phyloP scores from a whole-genome alignment of 2,797 vertebrate species.

The Leucoraja ocellata region DNA sequence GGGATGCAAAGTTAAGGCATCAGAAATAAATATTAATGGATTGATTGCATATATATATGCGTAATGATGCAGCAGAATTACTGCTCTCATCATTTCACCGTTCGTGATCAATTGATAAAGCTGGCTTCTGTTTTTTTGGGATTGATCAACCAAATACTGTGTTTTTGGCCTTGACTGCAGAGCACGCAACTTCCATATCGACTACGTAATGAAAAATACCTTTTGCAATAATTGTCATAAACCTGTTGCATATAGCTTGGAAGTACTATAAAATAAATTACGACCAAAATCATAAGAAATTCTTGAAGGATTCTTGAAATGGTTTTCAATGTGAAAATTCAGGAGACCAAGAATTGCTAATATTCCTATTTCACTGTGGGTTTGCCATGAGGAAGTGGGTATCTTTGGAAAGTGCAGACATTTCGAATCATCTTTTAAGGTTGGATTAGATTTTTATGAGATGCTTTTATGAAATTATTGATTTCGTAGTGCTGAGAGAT shows the following conservation, averaged over 20 bases:
- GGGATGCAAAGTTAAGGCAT: not conserved
- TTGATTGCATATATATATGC: not conserved
- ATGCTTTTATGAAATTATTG: too few species aligned
- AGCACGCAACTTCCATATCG: not conserved
- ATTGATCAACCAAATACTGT: constrained; percentile 5
- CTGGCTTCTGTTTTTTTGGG: not conserved
- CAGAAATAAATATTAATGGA: not conserved
- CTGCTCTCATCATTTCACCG: not conserved
- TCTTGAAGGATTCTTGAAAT: too few species aligned
- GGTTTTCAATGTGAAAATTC: too few species aligned
- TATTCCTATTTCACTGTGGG: too few species aligned
- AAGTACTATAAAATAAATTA: not conserved
- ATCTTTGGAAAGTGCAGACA: too few species aligned
- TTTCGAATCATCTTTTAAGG: too few species aligned
- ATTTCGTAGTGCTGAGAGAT: too few species aligned
- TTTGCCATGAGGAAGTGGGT: too few species aligned
- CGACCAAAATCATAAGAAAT: not conserved
- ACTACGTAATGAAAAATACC: not conserved
- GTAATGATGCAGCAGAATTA: not conserved
- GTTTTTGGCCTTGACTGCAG: not conserved
- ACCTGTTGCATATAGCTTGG: not conserved
- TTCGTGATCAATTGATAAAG: constrained; percentile 13
- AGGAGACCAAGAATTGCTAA: too few species aligned
- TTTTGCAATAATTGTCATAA: not conserved
- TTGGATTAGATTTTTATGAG: too few species aligned